phyloP scores from a whole-genome alignment of 2,888 invertebrate genomes.

The Yponomeuta evonymella region DNA sequence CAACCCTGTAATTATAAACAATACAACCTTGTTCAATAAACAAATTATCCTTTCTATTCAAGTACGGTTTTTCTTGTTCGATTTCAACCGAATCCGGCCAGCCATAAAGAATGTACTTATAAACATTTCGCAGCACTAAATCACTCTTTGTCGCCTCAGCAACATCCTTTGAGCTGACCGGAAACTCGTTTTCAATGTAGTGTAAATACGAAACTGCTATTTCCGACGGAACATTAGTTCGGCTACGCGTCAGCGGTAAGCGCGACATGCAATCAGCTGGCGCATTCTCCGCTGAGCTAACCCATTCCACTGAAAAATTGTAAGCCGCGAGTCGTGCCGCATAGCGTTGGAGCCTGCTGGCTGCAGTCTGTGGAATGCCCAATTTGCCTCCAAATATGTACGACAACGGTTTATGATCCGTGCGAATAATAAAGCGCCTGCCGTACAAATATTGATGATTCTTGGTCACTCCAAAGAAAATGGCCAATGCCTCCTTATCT shows the following conservation, averaged over 20 bases:
- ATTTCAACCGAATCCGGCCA: slow-evolving; percentile 12
- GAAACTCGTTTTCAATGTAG: too few species aligned
- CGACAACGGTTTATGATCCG: slow-evolving; percentile 4
- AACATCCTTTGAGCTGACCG: too few species aligned
- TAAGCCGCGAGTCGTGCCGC: slow-evolving; percentile 4
- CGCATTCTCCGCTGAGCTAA: too few species aligned
- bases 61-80: slow-evolving; percentile 16
- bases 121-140: not conserved
- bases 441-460: slow-evolving; percentile 13
- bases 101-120: slow-evolving; percentile 12
- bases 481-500: too few species aligned
- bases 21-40: slow-evolving; percentile 18
- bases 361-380: slow-evolving; percentile 13
- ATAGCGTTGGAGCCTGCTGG: slow-evolving; percentile 5
- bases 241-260: slow-evolving; percentile 3
- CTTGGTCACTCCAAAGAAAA: not conserved
- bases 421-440: not conserved
- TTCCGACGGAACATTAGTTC: not conserved
- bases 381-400: slow-evolving; percentile 11
- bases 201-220: too few species aligned
- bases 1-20: slow-evolving; percentile 3
- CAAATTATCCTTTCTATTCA: slow-evolving; percentile 16
- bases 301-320: not conserved
- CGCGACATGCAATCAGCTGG: slow-evolving; percentile 7
- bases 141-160: too few species aligned